Base-by-base conservation (phyloP, 2,888 invertebrate genomes). In the Pedicia rivosa region DNA sequence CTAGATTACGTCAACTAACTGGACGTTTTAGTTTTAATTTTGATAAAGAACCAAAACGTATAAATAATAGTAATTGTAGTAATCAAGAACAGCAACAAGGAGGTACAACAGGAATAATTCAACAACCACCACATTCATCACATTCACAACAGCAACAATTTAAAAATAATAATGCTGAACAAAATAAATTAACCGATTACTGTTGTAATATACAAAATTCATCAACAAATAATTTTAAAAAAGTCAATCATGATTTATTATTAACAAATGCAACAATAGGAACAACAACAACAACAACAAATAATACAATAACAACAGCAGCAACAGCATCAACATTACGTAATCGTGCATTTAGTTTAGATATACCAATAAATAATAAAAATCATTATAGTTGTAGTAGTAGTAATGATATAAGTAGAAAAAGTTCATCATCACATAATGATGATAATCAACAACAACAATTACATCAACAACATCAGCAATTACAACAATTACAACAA, bases 11-110 rank as follows among this genome's bases (percentile, higher is more conserved):
- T 27, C 61, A 62, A 39, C 56, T 62, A 42, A 62, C 61, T 3
- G 61, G 60, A 43, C 58, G 59, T 40, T 58, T 62, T 30, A 35
- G 55, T 45, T 59, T 62, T 41, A 54, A 56, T 39, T 60, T 62
- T 41, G 61, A 62, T 43, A 61, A 59, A 43, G 50, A 49, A 38
- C 50, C 54, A 40, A 59, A 60, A 36, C 59, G 62, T 26, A n/a
- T n/a, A n/a, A n/a, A n/a, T n/a, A 55, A 50, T 22, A 39, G 31
- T 12, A 37, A 26, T 20, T 28, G 9, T 31, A 24, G 24, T 13
- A 26, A 37, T 22, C 8, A 19, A 2, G 5, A 29, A 5, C 5
- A 13, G 9, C n/a, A 5, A 25, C 3, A 5, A 25, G 4, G 3
- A 25, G 4, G 3, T 50, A 52, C 28, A 54, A 56, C 40, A 56